Evolutionary conservation across 2,797 vertebrate genomes (phyloP), one percentile per base, ranked within the genome.

Genomic region (Triplophysa bombifrons): DNA sequence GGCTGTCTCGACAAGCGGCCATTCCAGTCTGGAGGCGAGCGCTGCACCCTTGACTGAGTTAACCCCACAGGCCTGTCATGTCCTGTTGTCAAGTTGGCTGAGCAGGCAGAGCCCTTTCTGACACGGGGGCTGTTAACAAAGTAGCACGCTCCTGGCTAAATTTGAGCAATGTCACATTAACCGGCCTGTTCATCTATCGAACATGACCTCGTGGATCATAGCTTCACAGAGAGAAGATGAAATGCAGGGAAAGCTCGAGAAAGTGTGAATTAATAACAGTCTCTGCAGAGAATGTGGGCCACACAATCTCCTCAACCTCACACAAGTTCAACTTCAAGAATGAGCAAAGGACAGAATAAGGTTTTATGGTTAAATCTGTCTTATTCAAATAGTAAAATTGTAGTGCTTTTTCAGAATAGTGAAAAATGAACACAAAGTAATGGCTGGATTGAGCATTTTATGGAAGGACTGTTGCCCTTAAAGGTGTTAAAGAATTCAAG

Each of bases 81-180:
- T 92, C 89, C 87, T 85, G 90, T 93, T 92, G 90, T 93, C 83
- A 72, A 90, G 90, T 89, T 90, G 90, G 87, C 87, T 92, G 92
- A 92, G 86, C 91, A 88, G 84, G 88, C 83, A 46, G 83, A 82
- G 72, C 86, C 85, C 44, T 81, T 27, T 48, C 38, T 46, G 11
- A 60, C 13, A 44, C 85, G 85, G 78, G 88, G 86, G 72, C 85
- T 66, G 60, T 63, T 44, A 80, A 63, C 63, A 56, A 61, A 79
- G 72, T 80, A 80, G 75, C 68, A 55, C 53, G 72, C 78, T 84
- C 68, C 72, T 88, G 87, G 89, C 83, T 64, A 80, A 78, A 88
- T 90, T 88, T 86, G 86, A 88, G 82, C 77, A 73, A 77, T 81
- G 76, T 87, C 85, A 69, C 63, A 30, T 46, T 11, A 72, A 78